Base-by-base conservation (phyloP, 2,888 invertebrate species). In the Caenorhabditis sp. region DNA sequence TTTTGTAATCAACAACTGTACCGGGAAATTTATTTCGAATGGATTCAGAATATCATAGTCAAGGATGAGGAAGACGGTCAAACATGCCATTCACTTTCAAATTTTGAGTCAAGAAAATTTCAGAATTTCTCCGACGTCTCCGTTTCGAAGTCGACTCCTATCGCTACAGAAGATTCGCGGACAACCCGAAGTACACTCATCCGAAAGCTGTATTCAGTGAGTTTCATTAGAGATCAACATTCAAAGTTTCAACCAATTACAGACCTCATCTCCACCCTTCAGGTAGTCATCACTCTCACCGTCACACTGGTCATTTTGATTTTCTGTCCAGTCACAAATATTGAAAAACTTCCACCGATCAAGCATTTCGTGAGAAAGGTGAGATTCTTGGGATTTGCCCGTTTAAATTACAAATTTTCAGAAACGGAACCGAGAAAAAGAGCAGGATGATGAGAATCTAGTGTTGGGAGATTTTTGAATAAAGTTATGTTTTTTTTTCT, bases 21-120 rank as follows among this genome's bases (percentile, higher is more conserved):
- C 19, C 24, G 72, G 31, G 31, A 47, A 31, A 72, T 72, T 31
- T 59, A 59, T 59, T 72, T 72, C 35, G 72, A 72, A 58, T 72
- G 56, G 59, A 72, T 72, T 59, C 72, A 72, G 22, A 72, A 72
- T 59, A 72, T 47, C 19, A 16, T 72, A 22, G 14, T 61, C 6
- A 4, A 3, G 5, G 59, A 72, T 12, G 72, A 72, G 19, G 72
- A 72, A 19, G 5, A 44, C 26, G 69, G 69, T 69, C 8, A 16
- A 35, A 16, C 31, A 35, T 6, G 12, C n/a, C 59, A n/a, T 35
- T 8, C 2, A 31, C 8, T 59, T 59, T 4, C 6, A 54, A 24
- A 2, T 19, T 19, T 35, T 8, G 19, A 35, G 12, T n/a, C 38
- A 10, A 2, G 12, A 47, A n/a, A 47, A 47, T 66, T 66, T 35